A percentile compares a stretch with the other conserved stretches of the same genome.
Evolutionary conservation across 2,113 vertebrate species (phyloP).

Genomic region (Dinomys branickii): DNA sequence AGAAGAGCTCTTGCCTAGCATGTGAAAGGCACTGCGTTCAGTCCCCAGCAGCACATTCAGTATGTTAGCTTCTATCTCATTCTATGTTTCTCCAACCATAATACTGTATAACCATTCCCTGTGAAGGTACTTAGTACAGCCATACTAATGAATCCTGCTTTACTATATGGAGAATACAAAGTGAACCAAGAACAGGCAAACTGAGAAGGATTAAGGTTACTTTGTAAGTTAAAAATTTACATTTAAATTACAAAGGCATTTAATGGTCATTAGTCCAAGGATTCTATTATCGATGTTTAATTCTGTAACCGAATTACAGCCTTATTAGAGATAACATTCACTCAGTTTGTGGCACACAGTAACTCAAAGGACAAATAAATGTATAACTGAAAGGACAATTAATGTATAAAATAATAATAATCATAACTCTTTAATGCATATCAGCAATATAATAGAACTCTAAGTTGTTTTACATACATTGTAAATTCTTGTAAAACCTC

Average conservation of each 20-base stretch:
- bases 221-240: constrained; percentile 11
- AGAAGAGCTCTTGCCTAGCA: background rate
- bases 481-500: background rate
- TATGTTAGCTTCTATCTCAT: background rate
- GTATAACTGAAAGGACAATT: background rate
- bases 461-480: background rate
- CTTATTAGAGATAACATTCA: background rate
- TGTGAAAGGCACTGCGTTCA: background rate
- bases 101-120: background rate
- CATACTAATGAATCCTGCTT: background rate
- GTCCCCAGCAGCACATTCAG: background rate
- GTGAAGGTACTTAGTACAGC: background rate
- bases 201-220: background rate
- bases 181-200: background rate
- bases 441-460: background rate
- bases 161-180: background rate
- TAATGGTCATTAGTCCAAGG: background rate
- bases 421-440: background rate
- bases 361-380: background rate
- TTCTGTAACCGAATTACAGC: background rate
- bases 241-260: background rate
- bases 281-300: background rate
- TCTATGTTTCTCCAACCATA: background rate
- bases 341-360: background rate
- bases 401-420: background rate